These are phyloP conservation scores for Paelopatides confundens DNA, from an alignment of 53 echinoderm and acorn worm species.

Conservation along the genomic window DNA sequence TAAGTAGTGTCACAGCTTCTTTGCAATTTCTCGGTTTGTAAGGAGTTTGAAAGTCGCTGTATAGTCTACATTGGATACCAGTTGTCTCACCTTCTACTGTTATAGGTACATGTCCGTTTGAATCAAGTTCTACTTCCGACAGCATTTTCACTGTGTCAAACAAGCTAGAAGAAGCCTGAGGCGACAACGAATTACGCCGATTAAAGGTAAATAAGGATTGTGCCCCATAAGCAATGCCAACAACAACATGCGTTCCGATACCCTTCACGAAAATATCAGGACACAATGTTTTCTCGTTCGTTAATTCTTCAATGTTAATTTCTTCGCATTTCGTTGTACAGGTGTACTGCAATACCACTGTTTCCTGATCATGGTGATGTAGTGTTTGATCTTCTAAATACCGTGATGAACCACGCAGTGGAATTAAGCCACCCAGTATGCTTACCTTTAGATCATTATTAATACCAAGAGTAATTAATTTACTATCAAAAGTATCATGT, in stretches of 20 bases:
- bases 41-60: constrained; percentile 49
- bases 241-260: constrained; percentile 67
- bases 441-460: constrained; percentile 45
- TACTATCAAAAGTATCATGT: constrained; percentile 18
- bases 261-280: constrained; percentile 59
- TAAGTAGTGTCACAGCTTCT: constrained; percentile 52
- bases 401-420: constrained; percentile 51
- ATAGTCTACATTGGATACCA: constrained; percentile 19
- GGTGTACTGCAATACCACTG: constrained; percentile 57
- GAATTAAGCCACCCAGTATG: constrained; percentile 48
- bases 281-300: constrained; percentile 33
- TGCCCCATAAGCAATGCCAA: constrained; percentile 59
- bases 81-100: neutral
- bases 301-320: constrained; percentile 53
- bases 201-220: constrained; percentile 70
- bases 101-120: neutral
- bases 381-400: constrained; percentile 55
- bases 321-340: constrained; percentile 67
- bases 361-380: constrained; percentile 10
- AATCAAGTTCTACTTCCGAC: neutral
- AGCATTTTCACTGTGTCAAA: neutral
- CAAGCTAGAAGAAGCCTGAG: neutral
- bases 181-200: too few species aligned
- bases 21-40: constrained; percentile 40
- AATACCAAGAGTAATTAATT: constrained; percentile 43